Percentiles rank a stretch among this genome's conserved stretches.
Conservation (phyloP, 2,888 invertebrate species). For the Incurvaria masculella region DNA sequence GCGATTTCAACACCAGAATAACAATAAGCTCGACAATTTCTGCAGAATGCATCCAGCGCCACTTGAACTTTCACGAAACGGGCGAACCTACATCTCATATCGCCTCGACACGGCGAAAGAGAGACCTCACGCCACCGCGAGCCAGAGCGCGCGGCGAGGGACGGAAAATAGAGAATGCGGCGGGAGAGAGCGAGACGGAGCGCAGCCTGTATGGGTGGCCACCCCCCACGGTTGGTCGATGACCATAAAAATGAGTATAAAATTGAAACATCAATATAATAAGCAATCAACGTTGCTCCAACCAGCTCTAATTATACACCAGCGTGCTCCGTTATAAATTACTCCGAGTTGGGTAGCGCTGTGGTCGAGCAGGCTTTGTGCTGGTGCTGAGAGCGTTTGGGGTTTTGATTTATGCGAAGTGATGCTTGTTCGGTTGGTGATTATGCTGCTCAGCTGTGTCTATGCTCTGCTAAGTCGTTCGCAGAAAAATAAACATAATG, state of each 20-base stretch:
- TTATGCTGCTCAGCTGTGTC: no score
- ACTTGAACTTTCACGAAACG: no score
- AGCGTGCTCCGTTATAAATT: slow-evolving; percentile 48
- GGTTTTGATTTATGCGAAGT: neutral
- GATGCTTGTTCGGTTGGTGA: neutral
- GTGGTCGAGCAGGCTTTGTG: neutral
- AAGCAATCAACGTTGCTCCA: slow-evolving; percentile 49
- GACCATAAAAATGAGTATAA: slow-evolving; percentile 58
- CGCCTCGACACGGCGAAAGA: no score
- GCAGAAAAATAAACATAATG: no score
- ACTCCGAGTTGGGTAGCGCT: slow-evolving; percentile 19
- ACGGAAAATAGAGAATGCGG: slow-evolving; percentile 28
- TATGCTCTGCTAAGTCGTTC: no score
- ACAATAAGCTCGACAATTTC: no score
- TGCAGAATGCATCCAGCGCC: no score
- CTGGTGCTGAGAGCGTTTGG: neutral
- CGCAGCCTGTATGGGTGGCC: slow-evolving; percentile 45
- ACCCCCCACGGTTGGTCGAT: slow-evolving; percentile 58
- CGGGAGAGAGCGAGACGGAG: slow-evolving; percentile 28
- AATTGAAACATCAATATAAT: slow-evolving; percentile 59
- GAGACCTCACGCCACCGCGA: no score
- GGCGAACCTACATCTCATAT: no score
- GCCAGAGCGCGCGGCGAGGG: no score
- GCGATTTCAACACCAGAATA: no score
- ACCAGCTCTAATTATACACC: slow-evolving; percentile 46